Evolutionary conservation across 2,888 invertebrate species (phyloP).

Genomic region (Mesoligia furuncula): DNA sequence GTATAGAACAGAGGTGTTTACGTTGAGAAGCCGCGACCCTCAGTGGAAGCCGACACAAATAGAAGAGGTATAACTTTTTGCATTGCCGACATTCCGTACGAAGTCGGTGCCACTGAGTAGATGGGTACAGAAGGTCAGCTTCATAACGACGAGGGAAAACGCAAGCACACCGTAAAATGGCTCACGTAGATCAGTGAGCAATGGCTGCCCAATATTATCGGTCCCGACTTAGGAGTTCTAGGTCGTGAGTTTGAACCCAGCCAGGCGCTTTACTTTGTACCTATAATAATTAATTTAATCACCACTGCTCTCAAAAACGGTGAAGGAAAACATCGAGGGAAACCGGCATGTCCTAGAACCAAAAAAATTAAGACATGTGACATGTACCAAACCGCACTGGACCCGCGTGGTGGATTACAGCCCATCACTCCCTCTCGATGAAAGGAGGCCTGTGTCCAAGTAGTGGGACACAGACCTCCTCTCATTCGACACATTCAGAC

Average conservation of each 20-base stretch:
- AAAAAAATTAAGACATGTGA: neutral
- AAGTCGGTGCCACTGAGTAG: constrained; percentile 15
- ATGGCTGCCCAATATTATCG: neutral
- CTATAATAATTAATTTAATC: too few relatives aligned
- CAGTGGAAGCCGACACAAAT: constrained; percentile 44
- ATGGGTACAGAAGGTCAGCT: constrained; percentile 11
- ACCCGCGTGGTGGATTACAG: neutral
- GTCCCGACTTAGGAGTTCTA: neutral
- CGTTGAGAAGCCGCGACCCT: constrained; percentile 45
- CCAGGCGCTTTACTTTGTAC: too few relatives aligned
- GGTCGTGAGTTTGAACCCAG: too few relatives aligned
- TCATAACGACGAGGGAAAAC: neutral
- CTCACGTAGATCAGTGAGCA: neutral
- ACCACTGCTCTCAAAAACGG: too few relatives aligned
- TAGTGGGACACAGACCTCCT: too few relatives aligned
- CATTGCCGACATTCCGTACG: constrained; percentile 39
- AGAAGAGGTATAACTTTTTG: constrained; percentile 51
- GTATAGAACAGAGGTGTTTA: constrained; percentile 39
- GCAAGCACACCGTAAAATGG: neutral
- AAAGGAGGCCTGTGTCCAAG: neutral
- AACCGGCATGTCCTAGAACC: neutral
- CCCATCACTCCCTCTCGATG: neutral
- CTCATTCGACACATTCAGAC: too few relatives aligned
- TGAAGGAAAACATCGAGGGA: too few relatives aligned
- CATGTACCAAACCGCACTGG: too few relatives aligned